A percentile compares a stretch with the other conserved stretches of the same genome.
These are phyloP conservation scores for Mergus octosetaceus DNA, from an alignment of 2,797 vertebrate genomes.

Conservation along the genomic window DNA sequence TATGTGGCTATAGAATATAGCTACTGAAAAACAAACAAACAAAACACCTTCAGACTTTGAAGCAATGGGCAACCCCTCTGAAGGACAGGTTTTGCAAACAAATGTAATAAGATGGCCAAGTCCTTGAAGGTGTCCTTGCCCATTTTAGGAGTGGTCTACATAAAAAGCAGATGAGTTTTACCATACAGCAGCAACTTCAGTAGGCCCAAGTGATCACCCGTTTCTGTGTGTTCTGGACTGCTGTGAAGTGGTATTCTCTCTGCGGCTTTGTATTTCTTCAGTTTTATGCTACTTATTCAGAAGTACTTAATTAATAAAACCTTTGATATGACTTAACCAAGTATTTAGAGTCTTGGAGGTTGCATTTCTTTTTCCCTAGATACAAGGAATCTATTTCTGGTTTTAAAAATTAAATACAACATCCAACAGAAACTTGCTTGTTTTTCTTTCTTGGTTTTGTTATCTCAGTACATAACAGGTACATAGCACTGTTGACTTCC, in stretches of 20 bases:
- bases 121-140: not conserved
- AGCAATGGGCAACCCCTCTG: not conserved
- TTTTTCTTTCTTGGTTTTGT: not conserved
- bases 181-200: not conserved
- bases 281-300: not conserved
- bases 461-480: not conserved
- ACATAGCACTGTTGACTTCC: not conserved
- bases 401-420: not conserved
- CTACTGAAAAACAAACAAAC: not conserved
- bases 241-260: not conserved
- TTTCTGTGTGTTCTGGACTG: not conserved
- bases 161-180: not conserved
- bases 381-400: not conserved
- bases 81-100: not conserved
- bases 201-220: not conserved
- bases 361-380: not conserved
- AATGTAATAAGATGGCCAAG: not conserved
- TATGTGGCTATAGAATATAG: not conserved
- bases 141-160: not conserved
- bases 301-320: not conserved
- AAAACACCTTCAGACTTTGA: not conserved
- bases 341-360: not conserved
- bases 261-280: not conserved
- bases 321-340: not conserved
- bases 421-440: not conserved